These are phyloP conservation scores for Mesocricetus auratus DNA, from an alignment of 2,113 vertebrate species.

Conservation along the genomic window DNA sequence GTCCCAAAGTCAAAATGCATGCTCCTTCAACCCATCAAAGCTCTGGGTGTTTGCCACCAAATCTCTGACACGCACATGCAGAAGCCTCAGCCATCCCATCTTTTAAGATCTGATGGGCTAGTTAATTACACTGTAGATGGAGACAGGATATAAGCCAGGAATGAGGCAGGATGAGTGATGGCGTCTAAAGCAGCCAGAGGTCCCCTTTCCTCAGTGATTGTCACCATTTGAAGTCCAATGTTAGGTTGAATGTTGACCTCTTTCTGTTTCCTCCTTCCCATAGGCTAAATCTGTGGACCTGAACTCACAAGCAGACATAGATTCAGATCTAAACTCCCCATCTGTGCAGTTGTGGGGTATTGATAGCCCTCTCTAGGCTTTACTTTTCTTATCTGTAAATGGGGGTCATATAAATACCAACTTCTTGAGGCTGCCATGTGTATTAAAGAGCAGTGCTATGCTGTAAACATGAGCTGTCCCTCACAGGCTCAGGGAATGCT, in stretches of 20 bases:
- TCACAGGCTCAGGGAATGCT: neutral
- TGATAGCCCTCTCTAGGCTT: neutral
- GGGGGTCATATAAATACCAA: neutral
- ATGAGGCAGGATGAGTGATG: neutral
- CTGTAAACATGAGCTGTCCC: neutral
- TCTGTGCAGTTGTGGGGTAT: neutral
- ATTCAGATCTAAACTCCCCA: neutral
- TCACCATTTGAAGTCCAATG: neutral
- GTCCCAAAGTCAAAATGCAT: neutral
- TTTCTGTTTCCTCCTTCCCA: neutral
- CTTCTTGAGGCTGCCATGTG: neutral
- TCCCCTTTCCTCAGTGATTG: neutral
- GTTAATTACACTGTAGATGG: neutral
- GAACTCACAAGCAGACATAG: neutral
- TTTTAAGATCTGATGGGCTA: neutral
- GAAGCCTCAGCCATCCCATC: neutral
- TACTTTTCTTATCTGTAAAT: neutral
- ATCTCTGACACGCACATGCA: rapidly evolving
- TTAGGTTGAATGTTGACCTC: neutral
- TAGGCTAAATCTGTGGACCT: neutral
- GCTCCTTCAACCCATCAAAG: neutral
- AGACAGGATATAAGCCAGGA: neutral
- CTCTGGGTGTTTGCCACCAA: neutral
- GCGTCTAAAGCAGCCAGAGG: rapidly evolving
- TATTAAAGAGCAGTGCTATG: neutral